phyloP scores from a whole-genome alignment of 2,797 vertebrate genomes.

The Triplophysa yarkandensis region DNA sequence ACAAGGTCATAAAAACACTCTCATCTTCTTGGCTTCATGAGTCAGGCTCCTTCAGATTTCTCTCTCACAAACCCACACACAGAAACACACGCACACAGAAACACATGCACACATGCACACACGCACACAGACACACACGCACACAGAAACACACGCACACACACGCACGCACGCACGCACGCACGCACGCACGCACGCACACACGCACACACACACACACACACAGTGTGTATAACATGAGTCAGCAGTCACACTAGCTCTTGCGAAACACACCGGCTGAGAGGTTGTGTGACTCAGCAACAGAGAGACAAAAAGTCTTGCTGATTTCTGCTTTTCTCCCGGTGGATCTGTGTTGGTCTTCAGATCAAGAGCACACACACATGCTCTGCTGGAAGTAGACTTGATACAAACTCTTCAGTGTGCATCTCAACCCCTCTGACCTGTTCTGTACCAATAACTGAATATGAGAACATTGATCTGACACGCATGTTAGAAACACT shows the following conservation, averaged over 20 bases:
- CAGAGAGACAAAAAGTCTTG: neutral
- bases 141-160: neutral
- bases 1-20: neutral
- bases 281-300: neutral
- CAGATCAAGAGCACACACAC: neutral
- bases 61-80: neutral
- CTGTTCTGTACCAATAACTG: neutral
- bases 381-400: neutral
- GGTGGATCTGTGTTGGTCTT: neutral
- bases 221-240: neutral
- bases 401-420: too few relatives aligned
- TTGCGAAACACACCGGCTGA: neutral
- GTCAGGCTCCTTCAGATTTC: neutral
- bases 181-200: too few relatives aligned
- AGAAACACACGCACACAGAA: neutral
- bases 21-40: neutral
- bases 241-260: slow-evolving; percentile 8
- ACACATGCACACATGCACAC: neutral
- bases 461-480: neutral
- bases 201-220: neutral
- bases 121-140: neutral
- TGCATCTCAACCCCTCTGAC: neutral
- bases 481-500: neutral
- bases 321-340: neutral
- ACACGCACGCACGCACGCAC: neutral